Evolutionary conservation across 2,113 vertebrate genomes (phyloP), one percentile per base, ranked within the genome.

Genomic region (Morone saxatilis): DNA sequence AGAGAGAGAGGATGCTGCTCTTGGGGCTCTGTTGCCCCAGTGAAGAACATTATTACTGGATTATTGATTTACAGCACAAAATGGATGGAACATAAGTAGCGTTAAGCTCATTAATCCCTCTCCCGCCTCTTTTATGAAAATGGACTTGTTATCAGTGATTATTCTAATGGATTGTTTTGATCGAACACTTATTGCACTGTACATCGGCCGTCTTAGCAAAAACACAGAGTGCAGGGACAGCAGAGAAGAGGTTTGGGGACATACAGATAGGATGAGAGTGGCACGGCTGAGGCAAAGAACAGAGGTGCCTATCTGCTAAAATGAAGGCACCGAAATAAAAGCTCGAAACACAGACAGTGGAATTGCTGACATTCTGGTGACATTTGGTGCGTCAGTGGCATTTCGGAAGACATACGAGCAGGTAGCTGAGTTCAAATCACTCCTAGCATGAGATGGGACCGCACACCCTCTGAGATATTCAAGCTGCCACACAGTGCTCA

Each of bases 41-140:
- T 80, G 77, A 92, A 92, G 82, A 89, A 92, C 85, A 91, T 93
- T 93, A 94, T 94, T 91, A 93, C 71, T 83, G 90, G 91, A 94
- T 95, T 94, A 95, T 95, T 93, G 93, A 94, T 94, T 95, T 93
- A 94, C 85, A 90, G 91, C 88, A 73, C 73, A 83, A 83, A 94
- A 92, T 94, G 87, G 94, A 93, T 88, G 92, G 84, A 93, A 92
- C 91, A 90, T 94, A 91, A 94, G 92, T 91, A 90, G 86, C 85
- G 86, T 89, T 95, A 94, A 95, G 88, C 92, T 94, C 88, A 94
- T 95, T 94, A 93, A 90, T 94, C 88, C 90, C 73, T 84, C 83
- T 90, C 81, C 62, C 67, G 62, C 81, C 83, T 89, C 86, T 90
- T 91, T 93, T 92, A 93, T 92, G 92, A 93, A 92, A 94, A 95